Base-by-base conservation (phyloP, 2,888 invertebrate species). In the Molorchus minor region DNA sequence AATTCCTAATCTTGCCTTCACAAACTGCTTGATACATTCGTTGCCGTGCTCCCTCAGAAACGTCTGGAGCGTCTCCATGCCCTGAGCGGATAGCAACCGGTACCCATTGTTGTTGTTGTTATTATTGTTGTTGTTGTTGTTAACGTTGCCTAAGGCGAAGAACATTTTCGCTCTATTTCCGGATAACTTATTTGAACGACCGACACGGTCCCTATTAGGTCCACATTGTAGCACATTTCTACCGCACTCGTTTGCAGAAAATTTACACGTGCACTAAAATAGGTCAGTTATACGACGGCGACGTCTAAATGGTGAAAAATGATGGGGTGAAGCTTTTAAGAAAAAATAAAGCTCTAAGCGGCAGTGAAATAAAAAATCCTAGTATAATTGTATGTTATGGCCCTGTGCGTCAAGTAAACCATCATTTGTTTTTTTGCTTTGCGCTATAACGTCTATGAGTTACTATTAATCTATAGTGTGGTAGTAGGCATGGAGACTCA, bases 1-100 rank as follows among this genome's bases (percentile, higher is more conserved):
- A 8, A 43, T 43, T 43, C 10, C 3, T 4, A 38, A 56, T 56
- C 57, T 67, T 79, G 88, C 88, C 88, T 88, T 87, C 75, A 88
- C 84, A 72, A 88, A 86, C 79, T 87, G 87, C 36, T 85, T 82
- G 64, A 88, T 85, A 74, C 87, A 88, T 62, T 86, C 86, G 58
- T 87, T 85, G 30, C 88, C 87, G 74, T 88, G 87, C 65, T 88
- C 86, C 67, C 85, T 75, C 46, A 88, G 81, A 79, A 88, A 86
- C 44, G 82, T 80, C 77, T 87, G 86, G 64, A 88, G 80, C 0
- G 86, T 86, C 68, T 86, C 83, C 77, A 87, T 84, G 10, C 87
- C 87, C 57, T 84, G 84, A 8, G 85, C 83, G 1, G 87, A 85
- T 68, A 87, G 79, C 67, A 82, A 69, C 52, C 79, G 81, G 76